A percentile compares a stretch with the other conserved stretches of the same genome.
phyloP scores from a whole-genome alignment of 2,797 vertebrate genomes.

The Malacoraja senta region DNA sequence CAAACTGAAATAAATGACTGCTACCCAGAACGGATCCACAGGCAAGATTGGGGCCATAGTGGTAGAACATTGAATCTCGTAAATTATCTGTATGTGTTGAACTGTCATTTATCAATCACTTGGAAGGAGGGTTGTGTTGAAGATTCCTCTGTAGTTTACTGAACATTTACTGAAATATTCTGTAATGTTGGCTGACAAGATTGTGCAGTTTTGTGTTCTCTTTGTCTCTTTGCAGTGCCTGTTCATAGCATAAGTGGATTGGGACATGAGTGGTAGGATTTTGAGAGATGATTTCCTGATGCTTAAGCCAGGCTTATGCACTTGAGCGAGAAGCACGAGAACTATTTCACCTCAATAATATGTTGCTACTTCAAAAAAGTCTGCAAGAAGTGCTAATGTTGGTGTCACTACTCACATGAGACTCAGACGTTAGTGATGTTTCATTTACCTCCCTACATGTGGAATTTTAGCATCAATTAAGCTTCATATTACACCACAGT shows the following conservation, averaged over 20 bases:
- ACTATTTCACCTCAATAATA: background rate
- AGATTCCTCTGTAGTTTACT: background rate
- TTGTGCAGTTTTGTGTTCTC: background rate
- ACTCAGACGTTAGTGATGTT: too few species aligned
- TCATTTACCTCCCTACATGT: background rate
- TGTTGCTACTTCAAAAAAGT: background rate
- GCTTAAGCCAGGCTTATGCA: background rate
- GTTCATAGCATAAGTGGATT: background rate
- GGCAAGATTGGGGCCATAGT: background rate
- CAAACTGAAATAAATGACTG: background rate
- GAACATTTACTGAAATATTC: background rate
- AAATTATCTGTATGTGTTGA: background rate
- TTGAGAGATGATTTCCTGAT: background rate
- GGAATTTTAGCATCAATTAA: background rate
- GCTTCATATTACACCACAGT: background rate
- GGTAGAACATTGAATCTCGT: background rate
- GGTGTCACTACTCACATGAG: background rate
- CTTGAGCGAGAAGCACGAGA: background rate
- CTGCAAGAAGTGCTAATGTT: background rate
- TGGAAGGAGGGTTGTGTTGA: too few species aligned
- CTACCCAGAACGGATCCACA: background rate
- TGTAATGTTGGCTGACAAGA: background rate
- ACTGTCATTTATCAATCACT: background rate
- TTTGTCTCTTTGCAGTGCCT: background rate
- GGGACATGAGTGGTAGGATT: background rate